Evolutionary conservation across 2,113 vertebrate species (phyloP), one percentile per base, ranked within the genome.

Genomic region (Pomatorhinus ruficollis): DNA sequence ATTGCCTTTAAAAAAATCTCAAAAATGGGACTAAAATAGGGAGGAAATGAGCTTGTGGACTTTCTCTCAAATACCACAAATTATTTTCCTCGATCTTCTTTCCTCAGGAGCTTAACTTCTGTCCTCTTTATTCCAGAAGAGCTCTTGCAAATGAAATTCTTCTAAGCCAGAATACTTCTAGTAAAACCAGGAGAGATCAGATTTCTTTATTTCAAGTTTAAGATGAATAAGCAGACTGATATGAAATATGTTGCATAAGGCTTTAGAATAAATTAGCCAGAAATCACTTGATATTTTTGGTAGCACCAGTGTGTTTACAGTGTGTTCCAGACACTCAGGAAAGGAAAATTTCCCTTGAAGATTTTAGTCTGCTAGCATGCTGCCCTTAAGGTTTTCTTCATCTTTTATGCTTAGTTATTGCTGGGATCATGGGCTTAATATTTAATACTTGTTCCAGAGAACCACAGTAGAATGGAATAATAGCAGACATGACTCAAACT

Each of bases 401-500:
- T 88, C 59, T 83, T 90, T 89, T 87, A 59, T 90, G 68, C 79
- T 90, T 86, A 85, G 83, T 89, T 95, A 92, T 95, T 96, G 60
- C 91, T 75, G 77, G 91, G 91, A 93, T 96, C 59, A 80, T 64
- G 60, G 59, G 59, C 88, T 95, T 96, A 94, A 61, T 91, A 47
- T 75, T 97, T 96, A 95, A 95, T 96, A 83, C 54, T 74, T 83
- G 82, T 96, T 93, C 87, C 92, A 94, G 79, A 90, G 87, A 86
- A 10, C 42, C 28, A 24, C 35, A 68, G 89, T 71, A 91, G 71
- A 81, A 72, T 80, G 82, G 82, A 92, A 80, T 94, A 95, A 93
- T 94, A 97, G 87, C 90, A 96, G 93, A 94, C 90, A 78, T 95
- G 82, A 96, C 79, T 96, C 90, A 96, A 94, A 79, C 81, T 77